These are phyloP conservation scores for Dolomedes plantarius DNA, from an alignment of 2,888 invertebrate species.

Conservation along the genomic window DNA sequence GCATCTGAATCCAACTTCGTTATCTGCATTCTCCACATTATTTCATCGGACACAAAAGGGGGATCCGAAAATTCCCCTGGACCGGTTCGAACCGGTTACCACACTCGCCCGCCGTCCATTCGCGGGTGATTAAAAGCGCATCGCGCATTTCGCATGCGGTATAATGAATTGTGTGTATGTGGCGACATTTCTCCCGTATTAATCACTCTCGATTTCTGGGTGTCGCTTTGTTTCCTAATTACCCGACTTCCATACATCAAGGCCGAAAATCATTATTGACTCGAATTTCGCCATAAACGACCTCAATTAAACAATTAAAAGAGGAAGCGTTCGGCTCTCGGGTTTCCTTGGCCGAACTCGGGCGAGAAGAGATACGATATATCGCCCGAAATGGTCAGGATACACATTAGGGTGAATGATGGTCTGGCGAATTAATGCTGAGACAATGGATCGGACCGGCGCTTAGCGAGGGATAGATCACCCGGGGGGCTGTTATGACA, in stretches of 20 bases:
- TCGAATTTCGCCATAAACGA: slow-evolving; percentile 53
- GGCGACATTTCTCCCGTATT: slow-evolving; percentile 36
- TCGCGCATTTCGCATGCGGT: background rate
- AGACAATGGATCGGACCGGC: background rate
- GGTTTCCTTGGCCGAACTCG: background rate
- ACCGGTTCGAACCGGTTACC: background rate
- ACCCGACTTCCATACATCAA: slow-evolving; percentile 50
- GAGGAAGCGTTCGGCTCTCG: slow-evolving; percentile 17
- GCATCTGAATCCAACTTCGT: background rate
- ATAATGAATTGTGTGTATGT: slow-evolving; percentile 5
- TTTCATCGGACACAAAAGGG: background rate
- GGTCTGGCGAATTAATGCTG: background rate
- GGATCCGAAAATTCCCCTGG: background rate
- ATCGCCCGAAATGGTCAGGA: background rate
- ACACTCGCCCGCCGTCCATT: background rate
- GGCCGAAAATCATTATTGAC: slow-evolving; percentile 50
- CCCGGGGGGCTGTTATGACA: background rate
- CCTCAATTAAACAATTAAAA: slow-evolving; percentile 63
- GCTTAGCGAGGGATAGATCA: background rate
- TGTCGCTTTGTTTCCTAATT: slow-evolving; percentile 45
- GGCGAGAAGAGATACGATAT: slow-evolving; percentile 3
- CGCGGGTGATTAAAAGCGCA: slow-evolving; percentile 3
- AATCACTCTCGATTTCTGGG: slow-evolving; percentile 30
- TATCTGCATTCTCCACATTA: background rate
- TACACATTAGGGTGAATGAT: slow-evolving; percentile 2